Conservation (phyloP, 2,113 vertebrate genomes). For the Platysternon megacephalum region DNA sequence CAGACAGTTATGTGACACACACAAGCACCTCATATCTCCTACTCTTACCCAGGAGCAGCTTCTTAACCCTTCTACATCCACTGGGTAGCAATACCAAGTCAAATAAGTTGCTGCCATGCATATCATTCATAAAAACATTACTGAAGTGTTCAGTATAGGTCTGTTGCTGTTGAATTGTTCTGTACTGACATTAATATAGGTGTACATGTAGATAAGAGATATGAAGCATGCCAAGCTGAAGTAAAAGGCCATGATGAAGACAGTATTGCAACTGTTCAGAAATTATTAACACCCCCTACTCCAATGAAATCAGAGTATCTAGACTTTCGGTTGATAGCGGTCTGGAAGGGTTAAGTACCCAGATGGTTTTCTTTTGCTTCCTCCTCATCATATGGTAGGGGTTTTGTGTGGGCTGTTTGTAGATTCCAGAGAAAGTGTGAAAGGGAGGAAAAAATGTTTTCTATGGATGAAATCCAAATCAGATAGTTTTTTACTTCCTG, state of each 20-base stretch:
- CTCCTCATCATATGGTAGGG: neutral
- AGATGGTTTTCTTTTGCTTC: conserved; percentile 22
- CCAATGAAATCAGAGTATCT: neutral
- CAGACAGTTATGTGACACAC: neutral
- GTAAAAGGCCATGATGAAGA: conserved; percentile 10
- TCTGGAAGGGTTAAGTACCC: conserved; percentile 10
- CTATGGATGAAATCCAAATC: neutral
- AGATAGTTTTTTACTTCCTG: neutral
- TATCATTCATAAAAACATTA: neutral
- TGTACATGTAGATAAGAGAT: neutral
- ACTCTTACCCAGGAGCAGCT: neutral
- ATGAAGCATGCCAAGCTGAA: neutral
- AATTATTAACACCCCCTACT: conserved; percentile 10
- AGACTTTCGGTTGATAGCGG: neutral
- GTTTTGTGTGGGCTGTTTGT: neutral
- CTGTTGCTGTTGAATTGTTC: neutral
- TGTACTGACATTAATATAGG: neutral
- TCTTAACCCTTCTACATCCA: neutral
- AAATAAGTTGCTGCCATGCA: neutral
- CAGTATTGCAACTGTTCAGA: neutral
- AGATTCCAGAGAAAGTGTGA: conserved; percentile 6
- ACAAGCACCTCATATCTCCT: neutral
- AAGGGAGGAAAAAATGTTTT: neutral
- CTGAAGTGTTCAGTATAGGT: rapidly evolving
- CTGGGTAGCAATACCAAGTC: neutral